Percentiles rank a stretch among this genome's conserved stretches.
Conservation (phyloP, 2,797 vertebrate genomes). For the Myotis pilosus region DNA sequence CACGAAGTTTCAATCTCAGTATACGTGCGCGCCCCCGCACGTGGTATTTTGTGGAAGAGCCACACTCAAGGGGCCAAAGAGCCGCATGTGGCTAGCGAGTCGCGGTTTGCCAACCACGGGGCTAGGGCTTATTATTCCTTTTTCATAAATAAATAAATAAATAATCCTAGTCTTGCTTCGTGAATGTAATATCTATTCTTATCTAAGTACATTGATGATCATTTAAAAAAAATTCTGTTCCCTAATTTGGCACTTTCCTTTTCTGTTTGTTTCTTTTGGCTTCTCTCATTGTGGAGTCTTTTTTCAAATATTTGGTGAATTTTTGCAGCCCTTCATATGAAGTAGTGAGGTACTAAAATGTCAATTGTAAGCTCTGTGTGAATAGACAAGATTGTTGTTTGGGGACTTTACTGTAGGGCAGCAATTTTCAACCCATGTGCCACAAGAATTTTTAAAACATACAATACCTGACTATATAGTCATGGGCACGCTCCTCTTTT, state of each 20-base stretch:
- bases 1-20: too few relatives aligned
- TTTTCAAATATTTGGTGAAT: neutral
- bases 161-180: neutral
- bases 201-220: neutral
- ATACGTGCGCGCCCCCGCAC: too few relatives aligned
- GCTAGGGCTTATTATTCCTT: too few relatives aligned
- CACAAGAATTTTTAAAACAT: neutral
- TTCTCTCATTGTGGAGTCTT: neutral
- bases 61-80: too few relatives aligned
- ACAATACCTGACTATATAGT: neutral
- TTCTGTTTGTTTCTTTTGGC: constrained; percentile 2
- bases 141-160: too few relatives aligned
- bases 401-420: neutral
- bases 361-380: neutral
- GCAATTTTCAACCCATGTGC: neutral
- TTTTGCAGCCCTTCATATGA: neutral
- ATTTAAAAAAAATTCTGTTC: neutral
- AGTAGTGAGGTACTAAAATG: neutral
- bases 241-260: neutral
- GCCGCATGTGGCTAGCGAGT: too few relatives aligned
- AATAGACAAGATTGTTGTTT: neutral
- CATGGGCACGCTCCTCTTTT: neutral
- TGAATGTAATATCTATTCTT: neutral
- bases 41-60: too few relatives aligned
- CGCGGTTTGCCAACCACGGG: too few relatives aligned